These are phyloP conservation scores for Graptemys geographica DNA, from an alignment of 2,797 vertebrate genomes.

Conservation along the genomic window DNA sequence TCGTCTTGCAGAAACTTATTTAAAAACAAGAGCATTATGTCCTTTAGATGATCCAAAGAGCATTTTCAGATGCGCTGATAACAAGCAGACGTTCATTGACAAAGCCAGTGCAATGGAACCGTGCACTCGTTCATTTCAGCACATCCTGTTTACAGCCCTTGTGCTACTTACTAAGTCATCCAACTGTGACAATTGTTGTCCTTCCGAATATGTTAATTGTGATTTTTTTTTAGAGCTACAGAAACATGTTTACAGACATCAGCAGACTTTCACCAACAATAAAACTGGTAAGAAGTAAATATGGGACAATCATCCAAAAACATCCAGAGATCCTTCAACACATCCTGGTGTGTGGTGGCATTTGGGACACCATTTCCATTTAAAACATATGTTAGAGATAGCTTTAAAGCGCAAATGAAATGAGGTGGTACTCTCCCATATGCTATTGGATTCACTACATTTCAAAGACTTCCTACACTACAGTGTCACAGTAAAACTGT, in stretches of 20 bases:
- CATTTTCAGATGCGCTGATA: slow-evolving; percentile 71
- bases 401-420: slow-evolving; percentile 28
- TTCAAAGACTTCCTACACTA: slow-evolving; percentile 1
- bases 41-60: slow-evolving; percentile 67
- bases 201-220: slow-evolving; percentile 76
- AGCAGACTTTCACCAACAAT: slow-evolving; percentile 71
- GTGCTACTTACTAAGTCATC: slow-evolving; percentile 74
- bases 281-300: slow-evolving; percentile 51
- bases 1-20: neutral
- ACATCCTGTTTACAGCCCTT: slow-evolving; percentile 78
- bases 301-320: slow-evolving; percentile 41
- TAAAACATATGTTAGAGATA: slow-evolving; percentile 72
- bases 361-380: slow-evolving; percentile 73
- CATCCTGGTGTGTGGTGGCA: slow-evolving; percentile 43
- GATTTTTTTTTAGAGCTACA: slow-evolving; percentile 81
- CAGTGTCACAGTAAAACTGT: neutral
- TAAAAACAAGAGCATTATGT: slow-evolving; percentile 50
- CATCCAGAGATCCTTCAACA: slow-evolving; percentile 71
- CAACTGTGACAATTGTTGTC: slow-evolving; percentile 76
- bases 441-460: slow-evolving; percentile 13
- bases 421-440: slow-evolving; percentile 64
- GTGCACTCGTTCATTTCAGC: slow-evolving; percentile 70
- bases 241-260: slow-evolving; percentile 70
- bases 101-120: slow-evolving; percentile 70
- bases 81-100: slow-evolving; percentile 57